Base-by-base conservation (phyloP, 2,888 invertebrate species). In the Frankliniella fusca region DNA sequence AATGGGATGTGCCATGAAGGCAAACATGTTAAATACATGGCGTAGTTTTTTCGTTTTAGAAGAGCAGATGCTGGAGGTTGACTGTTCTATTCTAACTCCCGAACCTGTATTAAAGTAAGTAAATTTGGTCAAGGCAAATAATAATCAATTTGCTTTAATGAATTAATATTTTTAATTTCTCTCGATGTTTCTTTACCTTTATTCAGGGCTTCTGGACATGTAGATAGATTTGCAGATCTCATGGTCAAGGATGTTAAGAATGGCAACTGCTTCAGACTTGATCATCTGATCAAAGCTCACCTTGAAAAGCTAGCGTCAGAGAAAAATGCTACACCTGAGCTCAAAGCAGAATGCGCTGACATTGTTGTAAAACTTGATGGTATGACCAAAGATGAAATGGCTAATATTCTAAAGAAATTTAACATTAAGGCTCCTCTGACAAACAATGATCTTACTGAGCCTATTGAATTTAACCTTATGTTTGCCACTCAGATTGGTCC, bases 401-500 rank as follows among this genome's bases (percentile, higher is more conserved):
- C 93, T 81, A 92, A 89, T 12, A 90, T 97, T n/a, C 91, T 99
- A 89, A 90, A 91, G 84, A 94, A 95, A 87, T 99, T 93, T 87
- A 91, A 94, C 83, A 98, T 99, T 92, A 98, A 97, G 87, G 97
- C 98, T 2, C 99, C 99, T 0, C 89, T 96, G 28, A 97, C 97
- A 85, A 96, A 96, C 82, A 99, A 99, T 89, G 96, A 98, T 83
- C 90, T 99, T 18, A 93, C 95, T 0, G 97, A 98, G 85, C 98
- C 99, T 0, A 94, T 99, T 85, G 97, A 99, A 87, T 99, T 99
- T 88, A 99, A 99, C 89, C 92, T 99, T 48, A 99, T 99, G 99
- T 99, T 99, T 89, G 95, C 94, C 82, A 99, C 98, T 0, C 95
- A 95, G 88, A 99, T 99, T 87, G 99, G 99, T 28, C 99, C 99